Percentiles rank a stretch among this genome's conserved stretches.
Evolutionary conservation across 2,888 invertebrate species (phyloP).

Genomic region (Alitta virens): DNA sequence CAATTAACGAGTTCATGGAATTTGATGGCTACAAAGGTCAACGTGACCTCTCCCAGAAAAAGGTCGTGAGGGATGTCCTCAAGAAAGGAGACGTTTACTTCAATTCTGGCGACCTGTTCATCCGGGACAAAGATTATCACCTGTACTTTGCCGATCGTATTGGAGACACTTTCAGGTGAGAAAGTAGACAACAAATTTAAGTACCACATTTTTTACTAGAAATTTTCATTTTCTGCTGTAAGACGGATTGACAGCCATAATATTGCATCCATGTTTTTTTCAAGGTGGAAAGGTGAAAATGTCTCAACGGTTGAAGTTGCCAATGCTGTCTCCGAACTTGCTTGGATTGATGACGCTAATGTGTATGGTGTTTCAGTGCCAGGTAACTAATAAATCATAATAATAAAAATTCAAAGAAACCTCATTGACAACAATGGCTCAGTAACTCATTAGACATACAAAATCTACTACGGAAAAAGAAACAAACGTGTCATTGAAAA

Average conservation of each 20-base stretch:
- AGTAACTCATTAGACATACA: too few species aligned
- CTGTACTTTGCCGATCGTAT: conserved; percentile 45
- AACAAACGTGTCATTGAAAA: too few species aligned
- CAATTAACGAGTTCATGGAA: conserved; percentile 57
- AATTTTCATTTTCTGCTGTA: too few species aligned
- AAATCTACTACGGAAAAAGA: too few species aligned
- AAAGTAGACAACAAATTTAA: too few species aligned
- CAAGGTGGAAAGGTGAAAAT: conserved; percentile 54
- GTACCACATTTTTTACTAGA: too few species aligned
- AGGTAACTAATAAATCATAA: too few species aligned
- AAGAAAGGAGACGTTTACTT: conserved; percentile 69
- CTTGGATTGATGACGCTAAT: conserved; percentile 42
- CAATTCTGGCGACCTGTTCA: conserved; percentile 44
- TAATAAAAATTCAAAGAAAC: too few species aligned
- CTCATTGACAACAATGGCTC: too few species aligned
- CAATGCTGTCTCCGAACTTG: conserved; percentile 37
- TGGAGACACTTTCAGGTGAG: conserved; percentile 51
- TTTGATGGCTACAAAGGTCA: conserved; percentile 82
- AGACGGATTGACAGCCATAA: too few species aligned
- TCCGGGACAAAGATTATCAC: conserved; percentile 41
- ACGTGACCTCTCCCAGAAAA: conserved; percentile 82
- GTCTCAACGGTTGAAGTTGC: conserved; percentile 50
- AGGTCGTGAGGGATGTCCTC: conserved; percentile 84
- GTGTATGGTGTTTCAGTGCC: conserved; percentile 47
- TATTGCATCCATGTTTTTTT: too few species aligned